These are phyloP conservation scores for Micoletzkya japonica DNA, from an alignment of 2,888 invertebrate genomes.

Conservation along the genomic window DNA sequence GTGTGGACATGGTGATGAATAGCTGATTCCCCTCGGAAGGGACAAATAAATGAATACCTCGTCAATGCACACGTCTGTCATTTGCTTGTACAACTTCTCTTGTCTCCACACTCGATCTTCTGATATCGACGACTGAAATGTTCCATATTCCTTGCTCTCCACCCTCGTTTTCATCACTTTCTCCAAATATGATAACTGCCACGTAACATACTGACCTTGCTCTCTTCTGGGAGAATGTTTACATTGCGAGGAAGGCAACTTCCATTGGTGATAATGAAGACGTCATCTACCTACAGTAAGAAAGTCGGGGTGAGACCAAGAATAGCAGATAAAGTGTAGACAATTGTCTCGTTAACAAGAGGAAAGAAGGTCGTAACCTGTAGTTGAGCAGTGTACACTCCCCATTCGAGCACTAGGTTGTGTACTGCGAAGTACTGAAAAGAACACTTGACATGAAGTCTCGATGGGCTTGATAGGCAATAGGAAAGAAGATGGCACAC, in stretches of 20 bases:
- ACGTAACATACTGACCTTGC: conserved; percentile 36
- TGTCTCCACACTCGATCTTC: conserved; percentile 60
- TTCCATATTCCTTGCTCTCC: background rate
- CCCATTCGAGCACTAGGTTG: conserved; percentile 57
- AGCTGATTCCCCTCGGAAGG: too few relatives aligned
- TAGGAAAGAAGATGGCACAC: background rate
- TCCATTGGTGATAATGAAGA: conserved; percentile 61
- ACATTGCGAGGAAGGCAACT: conserved; percentile 60
- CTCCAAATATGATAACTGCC: background rate
- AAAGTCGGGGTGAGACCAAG: background rate
- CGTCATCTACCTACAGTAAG: conserved; percentile 44
- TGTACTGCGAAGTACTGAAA: conserved; percentile 54
- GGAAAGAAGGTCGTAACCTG: conserved; percentile 13
- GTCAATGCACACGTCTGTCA: conserved; percentile 59
- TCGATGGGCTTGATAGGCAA: background rate
- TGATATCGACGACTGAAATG: conserved; percentile 46
- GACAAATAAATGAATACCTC: conserved; percentile 34
- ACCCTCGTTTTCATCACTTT: background rate
- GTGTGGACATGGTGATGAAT: too few relatives aligned
- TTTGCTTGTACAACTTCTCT: conserved; percentile 60
- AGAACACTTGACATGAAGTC: too few relatives aligned
- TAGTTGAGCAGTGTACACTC: conserved; percentile 56
- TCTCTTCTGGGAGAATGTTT: conserved; percentile 47
- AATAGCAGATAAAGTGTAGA: background rate
- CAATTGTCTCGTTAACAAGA: background rate